Conservation (phyloP, 2,113 vertebrate species). For the Picathartes gymnocephalus region DNA sequence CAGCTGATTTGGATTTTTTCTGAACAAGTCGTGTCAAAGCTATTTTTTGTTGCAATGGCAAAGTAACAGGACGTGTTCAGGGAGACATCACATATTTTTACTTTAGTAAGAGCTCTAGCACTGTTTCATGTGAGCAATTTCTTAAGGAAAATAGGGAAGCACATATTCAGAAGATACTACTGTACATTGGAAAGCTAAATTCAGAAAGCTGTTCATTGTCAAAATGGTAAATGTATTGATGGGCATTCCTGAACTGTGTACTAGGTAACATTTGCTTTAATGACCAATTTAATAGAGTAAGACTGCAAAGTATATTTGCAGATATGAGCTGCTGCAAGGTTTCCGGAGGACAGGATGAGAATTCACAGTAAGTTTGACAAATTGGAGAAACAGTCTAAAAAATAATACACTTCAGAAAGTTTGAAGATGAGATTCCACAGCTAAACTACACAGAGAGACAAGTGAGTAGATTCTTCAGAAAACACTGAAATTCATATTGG, state of each 20-base stretch:
- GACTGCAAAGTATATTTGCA: background rate
- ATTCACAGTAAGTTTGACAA: background rate
- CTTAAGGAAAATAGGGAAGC: background rate
- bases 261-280: background rate
- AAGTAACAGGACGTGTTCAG: background rate
- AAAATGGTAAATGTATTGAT: background rate
- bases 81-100: background rate
- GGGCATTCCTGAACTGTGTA: background rate
- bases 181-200: background rate
- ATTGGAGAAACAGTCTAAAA: background rate
- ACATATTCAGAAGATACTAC: background rate
- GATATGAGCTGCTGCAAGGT: background rate
- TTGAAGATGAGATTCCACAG: background rate
- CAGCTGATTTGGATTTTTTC: background rate
- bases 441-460: background rate
- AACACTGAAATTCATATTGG: background rate
- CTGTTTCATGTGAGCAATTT: background rate
- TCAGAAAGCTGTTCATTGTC: background rate
- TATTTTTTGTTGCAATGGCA: background rate
- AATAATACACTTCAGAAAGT: background rate
- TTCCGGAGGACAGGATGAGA: background rate
- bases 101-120: background rate
- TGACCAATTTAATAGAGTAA: background rate
- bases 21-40: background rate
- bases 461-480: background rate